These are phyloP conservation scores for Galbula dea DNA, from an alignment of 2,113 vertebrate genomes.

Conservation along the genomic window DNA sequence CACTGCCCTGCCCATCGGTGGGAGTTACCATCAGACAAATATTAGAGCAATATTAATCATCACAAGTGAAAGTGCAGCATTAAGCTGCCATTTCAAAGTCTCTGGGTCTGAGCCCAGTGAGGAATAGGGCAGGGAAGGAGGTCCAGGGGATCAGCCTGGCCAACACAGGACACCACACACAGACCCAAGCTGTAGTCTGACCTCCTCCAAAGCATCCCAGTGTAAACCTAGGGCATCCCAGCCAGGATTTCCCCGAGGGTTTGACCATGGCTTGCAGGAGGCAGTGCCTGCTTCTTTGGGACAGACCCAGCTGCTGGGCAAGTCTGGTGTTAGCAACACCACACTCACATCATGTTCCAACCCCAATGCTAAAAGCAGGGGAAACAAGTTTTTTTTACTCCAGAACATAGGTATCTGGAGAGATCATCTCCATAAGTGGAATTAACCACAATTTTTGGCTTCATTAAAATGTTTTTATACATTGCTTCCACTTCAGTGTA, in stretches of 20 bases:
- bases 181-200: background rate
- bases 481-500: background rate
- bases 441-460: background rate
- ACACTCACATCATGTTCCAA: background rate
- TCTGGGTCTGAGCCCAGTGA: background rate
- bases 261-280: background rate
- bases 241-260: background rate
- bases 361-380: background rate
- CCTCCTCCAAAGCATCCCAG: background rate
- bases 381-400: background rate
- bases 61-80: background rate
- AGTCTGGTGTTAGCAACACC: background rate
- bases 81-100: background rate
- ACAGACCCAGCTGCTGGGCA: background rate
- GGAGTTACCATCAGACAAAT: constrained; percentile 24
- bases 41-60: constrained; percentile 28
- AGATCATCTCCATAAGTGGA: background rate
- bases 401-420: background rate
- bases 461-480: background rate
- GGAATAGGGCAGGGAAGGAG: background rate
- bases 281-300: background rate
- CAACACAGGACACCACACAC: accelerated
- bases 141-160: background rate
- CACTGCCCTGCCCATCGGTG: background rate
- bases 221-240: accelerated